Evolutionary conservation across 1,140 invertebrate species (phyloP).

Genomic region (Psix sp.): DNA sequence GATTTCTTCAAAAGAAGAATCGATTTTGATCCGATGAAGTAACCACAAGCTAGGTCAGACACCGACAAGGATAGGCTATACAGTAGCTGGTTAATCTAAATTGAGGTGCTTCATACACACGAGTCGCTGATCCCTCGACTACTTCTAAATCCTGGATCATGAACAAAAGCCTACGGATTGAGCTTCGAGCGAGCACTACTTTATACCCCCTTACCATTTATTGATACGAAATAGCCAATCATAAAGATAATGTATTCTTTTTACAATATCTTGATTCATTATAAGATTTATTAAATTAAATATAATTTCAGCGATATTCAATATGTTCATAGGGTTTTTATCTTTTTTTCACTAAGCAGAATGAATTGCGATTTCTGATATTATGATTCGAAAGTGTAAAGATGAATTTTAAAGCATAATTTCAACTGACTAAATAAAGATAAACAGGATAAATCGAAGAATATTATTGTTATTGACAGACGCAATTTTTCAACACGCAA

Average conservation of each 20-base stretch:
- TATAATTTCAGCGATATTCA: background rate
- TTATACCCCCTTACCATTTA: constrained; percentile 21
- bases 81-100: constrained; percentile 70
- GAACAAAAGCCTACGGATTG: constrained; percentile 53
- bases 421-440: too few species aligned
- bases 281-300: constrained; percentile 5
- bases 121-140: constrained; percentile 53
- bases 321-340: background rate
- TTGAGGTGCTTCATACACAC: constrained; percentile 70
- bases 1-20: constrained; percentile 56
- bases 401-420: too few species aligned
- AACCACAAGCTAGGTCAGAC: constrained; percentile 61
- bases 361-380: too few species aligned
- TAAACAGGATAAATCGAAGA: too few species aligned
- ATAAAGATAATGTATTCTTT: constrained; percentile 32
- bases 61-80: constrained; percentile 66
- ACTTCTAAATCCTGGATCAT: constrained; percentile 56
- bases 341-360: too few species aligned
- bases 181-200: constrained; percentile 27
- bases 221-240: constrained; percentile 30
- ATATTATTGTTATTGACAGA: background rate
- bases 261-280: constrained; percentile 22
- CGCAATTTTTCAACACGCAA: background rate
- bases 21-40: constrained; percentile 72
- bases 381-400: too few species aligned